Evolutionary conservation across 1,140 invertebrate species (phyloP), one percentile per base, ranked within the genome.

Genomic region (Subanguina moxae): DNA sequence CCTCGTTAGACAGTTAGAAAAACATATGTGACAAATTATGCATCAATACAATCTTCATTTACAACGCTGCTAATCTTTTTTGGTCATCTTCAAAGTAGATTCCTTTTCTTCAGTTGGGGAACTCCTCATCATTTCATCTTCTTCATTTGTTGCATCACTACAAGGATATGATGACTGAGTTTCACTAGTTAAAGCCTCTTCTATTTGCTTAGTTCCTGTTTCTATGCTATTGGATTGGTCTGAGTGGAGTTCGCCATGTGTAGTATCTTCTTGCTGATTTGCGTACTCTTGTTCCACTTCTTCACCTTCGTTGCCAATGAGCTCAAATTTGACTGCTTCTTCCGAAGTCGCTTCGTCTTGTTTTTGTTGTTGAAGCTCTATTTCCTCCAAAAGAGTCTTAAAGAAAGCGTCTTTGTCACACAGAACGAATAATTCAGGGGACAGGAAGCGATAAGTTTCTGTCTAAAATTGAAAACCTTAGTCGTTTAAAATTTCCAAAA

Each of bases 241-340:
- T 1, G 48, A 52, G 23, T 21, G 3, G 17, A 7, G n/a, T 7
- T 52, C 48, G 3, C 17, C n/a, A 15, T 52, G 1, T 25, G 48
- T 1, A 52, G 3, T 25, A 15, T 52, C 23, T 52, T 7, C 3
- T 19, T 25, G n/a, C 17, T 52, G 3, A 52, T 52, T 52, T 25
- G 3, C 15, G 23, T 3, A 19, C n/a, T 52, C 48, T 19, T 52
- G n/a, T 8, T 52, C 48, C 23, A 8, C 15, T 25, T 52, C 48
- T 15, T 52, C 48, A 15, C 23, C 48, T 15, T 52, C 48, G 1
- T 15, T 52, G n/a, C n/a, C n/a, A 21, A 52, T 52, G 3, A 52
- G n/a, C 48, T 52, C 48, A 52, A 52, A 52, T 15, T 52, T 52
- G n/a, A 52, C 48, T 52, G n/a, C 48, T 19, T 52, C 48, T 21